Conservation (phyloP, 2,113 vertebrate species). For the Periophthalmus modestus region DNA sequence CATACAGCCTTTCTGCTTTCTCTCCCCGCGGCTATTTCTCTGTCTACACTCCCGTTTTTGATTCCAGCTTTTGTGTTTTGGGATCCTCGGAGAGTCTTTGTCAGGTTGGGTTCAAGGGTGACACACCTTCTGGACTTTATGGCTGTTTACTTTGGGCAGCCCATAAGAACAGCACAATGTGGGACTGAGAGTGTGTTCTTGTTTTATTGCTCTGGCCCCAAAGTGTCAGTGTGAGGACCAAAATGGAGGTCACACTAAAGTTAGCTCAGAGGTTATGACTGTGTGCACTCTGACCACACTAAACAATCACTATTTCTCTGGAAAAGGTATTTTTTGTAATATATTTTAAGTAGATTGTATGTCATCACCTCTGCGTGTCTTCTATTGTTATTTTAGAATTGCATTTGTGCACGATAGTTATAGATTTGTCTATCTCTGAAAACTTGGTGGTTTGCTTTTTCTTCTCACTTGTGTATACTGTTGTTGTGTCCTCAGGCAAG, state of each 20-base stretch:
- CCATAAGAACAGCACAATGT: constrained; percentile 38
- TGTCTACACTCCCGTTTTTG: constrained; percentile 41
- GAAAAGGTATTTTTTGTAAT: not conserved
- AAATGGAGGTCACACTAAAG: constrained; percentile 8
- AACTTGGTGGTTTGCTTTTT: too few species aligned
- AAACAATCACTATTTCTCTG: not conserved
- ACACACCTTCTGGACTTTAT: constrained; percentile 66
- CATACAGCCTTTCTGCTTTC: constrained; percentile 26
- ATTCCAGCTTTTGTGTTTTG: constrained; percentile 47
- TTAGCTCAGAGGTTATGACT: not conserved
- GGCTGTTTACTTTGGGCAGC: constrained; percentile 62
- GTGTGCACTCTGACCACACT: not conserved
- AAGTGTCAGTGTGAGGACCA: constrained; percentile 6
- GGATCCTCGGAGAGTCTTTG: constrained; percentile 41
- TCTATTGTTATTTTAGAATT: not conserved
- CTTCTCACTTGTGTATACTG: too few species aligned
- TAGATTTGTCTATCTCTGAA: too few species aligned
- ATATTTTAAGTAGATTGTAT: not conserved
- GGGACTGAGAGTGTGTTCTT: constrained; percentile 9
- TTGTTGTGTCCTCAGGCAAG: too few species aligned
- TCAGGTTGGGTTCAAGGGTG: constrained; percentile 59
- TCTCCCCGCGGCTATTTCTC: constrained; percentile 20
- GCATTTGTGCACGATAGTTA: too few species aligned
- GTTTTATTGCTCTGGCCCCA: constrained; percentile 16
- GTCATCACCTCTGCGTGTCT: not conserved